These are phyloP conservation scores for Oppia nitens DNA, from an alignment of 1,140 invertebrate species.

Conservation along the genomic window DNA sequence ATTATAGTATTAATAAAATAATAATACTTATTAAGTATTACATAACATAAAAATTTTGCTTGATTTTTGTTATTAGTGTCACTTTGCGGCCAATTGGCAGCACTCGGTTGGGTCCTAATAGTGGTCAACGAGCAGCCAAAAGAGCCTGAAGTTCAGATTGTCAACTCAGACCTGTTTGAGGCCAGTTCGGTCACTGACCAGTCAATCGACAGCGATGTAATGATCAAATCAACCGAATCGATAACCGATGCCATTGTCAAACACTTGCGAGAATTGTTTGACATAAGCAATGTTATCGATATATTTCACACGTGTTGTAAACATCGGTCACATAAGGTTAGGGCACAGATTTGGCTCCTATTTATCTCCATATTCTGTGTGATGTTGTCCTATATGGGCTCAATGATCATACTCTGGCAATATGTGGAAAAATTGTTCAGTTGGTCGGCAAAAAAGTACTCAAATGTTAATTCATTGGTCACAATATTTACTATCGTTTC, in stretches of 20 bases:
- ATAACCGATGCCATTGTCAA: not conserved
- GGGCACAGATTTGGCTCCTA: slow-evolving; percentile 5
- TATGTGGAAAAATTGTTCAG: slow-evolving; percentile 12
- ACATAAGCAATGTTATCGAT: slow-evolving; percentile 2
- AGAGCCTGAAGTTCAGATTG: not conserved
- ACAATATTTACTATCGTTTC: not conserved
- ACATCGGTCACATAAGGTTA: not conserved
- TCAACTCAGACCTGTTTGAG: not conserved
- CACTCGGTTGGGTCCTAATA: slow-evolving; percentile 5
- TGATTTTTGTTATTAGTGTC: too few relatives aligned
- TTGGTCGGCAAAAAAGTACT: slow-evolving; percentile 13
- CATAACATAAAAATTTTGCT: too few relatives aligned
- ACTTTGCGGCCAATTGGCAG: slow-evolving; percentile 8
- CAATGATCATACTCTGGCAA: slow-evolving; percentile 8
- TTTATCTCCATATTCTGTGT: not conserved
- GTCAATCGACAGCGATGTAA: not conserved
- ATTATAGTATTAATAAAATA: too few relatives aligned
- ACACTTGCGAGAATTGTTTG: slow-evolving; percentile 3
- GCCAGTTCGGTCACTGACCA: not conserved
- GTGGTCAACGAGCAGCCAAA: slow-evolving; percentile 5
- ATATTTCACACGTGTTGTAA: not conserved
- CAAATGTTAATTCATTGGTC: slow-evolving; percentile 6
- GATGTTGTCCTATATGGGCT: slow-evolving; percentile 3
- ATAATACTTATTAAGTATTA: too few relatives aligned
- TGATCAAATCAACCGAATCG: not conserved